These are phyloP conservation scores for Glaucopsyche alexis DNA, from an alignment of 2,888 invertebrate genomes.

Conservation along the genomic window DNA sequence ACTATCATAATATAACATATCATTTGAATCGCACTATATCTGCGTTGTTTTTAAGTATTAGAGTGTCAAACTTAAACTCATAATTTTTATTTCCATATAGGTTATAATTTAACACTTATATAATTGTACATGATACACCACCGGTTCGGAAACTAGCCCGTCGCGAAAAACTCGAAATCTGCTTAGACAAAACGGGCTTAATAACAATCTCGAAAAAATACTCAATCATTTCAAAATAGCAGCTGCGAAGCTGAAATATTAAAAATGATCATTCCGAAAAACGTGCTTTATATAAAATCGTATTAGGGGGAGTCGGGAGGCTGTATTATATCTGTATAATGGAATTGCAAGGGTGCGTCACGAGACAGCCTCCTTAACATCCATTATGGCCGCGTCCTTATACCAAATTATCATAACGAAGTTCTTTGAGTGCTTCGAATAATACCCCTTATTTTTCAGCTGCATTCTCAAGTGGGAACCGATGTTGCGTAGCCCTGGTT, in stretches of 20 bases:
- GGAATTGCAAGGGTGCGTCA: slow-evolving; percentile 76
- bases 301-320: slow-evolving; percentile 53
- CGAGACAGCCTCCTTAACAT: slow-evolving; percentile 66
- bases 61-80: too few relatives aligned
- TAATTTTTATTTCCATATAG: too few relatives aligned
- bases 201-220: not conserved
- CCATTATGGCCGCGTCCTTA: slow-evolving; percentile 64
- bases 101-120: too few relatives aligned
- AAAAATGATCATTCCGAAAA: slow-evolving; percentile 25
- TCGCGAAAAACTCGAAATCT: too few relatives aligned
- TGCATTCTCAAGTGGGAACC: slow-evolving; percentile 17
- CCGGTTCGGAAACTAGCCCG: too few relatives aligned
- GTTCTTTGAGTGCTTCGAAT: slow-evolving; percentile 29
- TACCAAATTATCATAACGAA: slow-evolving; percentile 46
- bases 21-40: too few relatives aligned
- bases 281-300: slow-evolving; percentile 32
- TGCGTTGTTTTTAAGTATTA: too few relatives aligned
- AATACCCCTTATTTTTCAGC: slow-evolving; percentile 21
- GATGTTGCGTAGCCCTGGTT: slow-evolving; percentile 12
- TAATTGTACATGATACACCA: too few relatives aligned
- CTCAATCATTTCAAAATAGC: slow-evolving; percentile 8
- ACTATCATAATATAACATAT: too few relatives aligned
- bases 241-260: slow-evolving; percentile 21
- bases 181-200: not conserved
- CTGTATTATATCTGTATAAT: slow-evolving; percentile 58